Conservation (phyloP, 64 coral and sea anemone species). For the Dendronephthya gigantea region DNA sequence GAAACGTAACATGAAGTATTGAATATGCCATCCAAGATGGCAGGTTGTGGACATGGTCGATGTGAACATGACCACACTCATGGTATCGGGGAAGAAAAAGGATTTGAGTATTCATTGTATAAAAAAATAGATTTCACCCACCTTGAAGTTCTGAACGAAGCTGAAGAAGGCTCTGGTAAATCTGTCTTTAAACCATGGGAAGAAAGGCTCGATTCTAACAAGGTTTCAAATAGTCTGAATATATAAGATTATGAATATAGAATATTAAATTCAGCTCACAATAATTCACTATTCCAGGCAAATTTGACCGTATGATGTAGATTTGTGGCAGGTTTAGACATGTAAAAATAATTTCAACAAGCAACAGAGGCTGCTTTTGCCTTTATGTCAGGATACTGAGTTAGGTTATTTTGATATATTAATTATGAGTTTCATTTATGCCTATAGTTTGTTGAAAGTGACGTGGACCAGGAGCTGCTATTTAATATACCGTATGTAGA, state of each 20-base stretch:
- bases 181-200: not conserved
- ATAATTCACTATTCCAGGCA: no score
- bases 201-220: not conserved
- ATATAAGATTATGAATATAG: no score
- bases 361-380: not conserved
- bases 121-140: not conserved
- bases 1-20: no score
- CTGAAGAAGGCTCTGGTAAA: not conserved
- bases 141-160: slow-evolving; percentile 2
- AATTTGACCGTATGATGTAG: no score
- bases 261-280: no score
- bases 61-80: slow-evolving; percentile 2
- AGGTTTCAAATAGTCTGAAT: not conserved
- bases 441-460: slow-evolving; percentile 4
- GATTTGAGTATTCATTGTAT: not conserved
- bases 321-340: no score
- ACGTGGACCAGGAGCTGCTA: not conserved
- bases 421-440: not conserved
- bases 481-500: slow-evolving; percentile 3
- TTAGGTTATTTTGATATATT: no score
- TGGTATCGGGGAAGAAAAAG: not conserved
- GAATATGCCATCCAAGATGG: not conserved
- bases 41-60: not conserved
- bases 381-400: not conserved
- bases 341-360: no score